A percentile compares a stretch with the other conserved stretches of the same genome.
Conservation (phyloP, 1,140 invertebrate genomes). For the Drosophila ambigua region DNA sequence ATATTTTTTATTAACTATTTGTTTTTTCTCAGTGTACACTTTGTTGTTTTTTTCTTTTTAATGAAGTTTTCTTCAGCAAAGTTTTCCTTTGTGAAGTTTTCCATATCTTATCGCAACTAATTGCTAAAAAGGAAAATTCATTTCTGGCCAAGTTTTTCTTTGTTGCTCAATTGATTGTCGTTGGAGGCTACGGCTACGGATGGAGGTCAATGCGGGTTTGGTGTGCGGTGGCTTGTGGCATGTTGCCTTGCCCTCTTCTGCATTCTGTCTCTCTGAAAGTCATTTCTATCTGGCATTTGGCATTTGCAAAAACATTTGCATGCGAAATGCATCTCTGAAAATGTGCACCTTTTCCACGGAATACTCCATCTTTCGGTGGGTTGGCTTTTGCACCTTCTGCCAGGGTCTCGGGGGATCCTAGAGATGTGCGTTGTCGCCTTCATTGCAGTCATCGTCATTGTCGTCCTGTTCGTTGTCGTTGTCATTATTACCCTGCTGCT, state of each 20-base stretch:
- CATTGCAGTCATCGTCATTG: conserved; percentile 60
- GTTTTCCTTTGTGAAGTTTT: conserved; percentile 12
- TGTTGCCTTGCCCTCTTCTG: conserved; percentile 10
- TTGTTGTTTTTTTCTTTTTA: conserved; percentile 16
- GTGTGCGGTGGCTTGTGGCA: conserved; percentile 41
- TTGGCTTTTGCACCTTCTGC: conserved; percentile 26
- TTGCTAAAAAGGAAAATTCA: conserved; percentile 17
- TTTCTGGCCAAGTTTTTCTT: conserved; percentile 24
- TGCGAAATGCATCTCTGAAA: conserved; percentile 72
- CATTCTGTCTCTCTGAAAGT: conserved; percentile 38
- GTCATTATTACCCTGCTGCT: conserved; percentile 78
- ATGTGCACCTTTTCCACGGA: conserved; percentile 41
- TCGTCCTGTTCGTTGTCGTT: conserved; percentile 47
- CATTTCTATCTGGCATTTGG: conserved; percentile 71
- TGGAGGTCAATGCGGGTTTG: conserved; percentile 37
- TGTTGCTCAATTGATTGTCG: conserved; percentile 45
- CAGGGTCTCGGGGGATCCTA: neutral
- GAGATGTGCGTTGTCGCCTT: conserved; percentile 50
- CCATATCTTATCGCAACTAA: conserved; percentile 26
- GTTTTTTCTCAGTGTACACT: no score
- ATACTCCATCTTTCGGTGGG: conserved; percentile 31
- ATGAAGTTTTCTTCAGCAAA: conserved; percentile 34
- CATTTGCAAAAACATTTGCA: conserved; percentile 76
- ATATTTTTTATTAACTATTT: no score
- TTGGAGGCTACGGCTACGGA: conserved; percentile 4